Evolutionary conservation across 2,113 vertebrate species (phyloP).

Genomic region (Oncorhynchus mykiss): DNA sequence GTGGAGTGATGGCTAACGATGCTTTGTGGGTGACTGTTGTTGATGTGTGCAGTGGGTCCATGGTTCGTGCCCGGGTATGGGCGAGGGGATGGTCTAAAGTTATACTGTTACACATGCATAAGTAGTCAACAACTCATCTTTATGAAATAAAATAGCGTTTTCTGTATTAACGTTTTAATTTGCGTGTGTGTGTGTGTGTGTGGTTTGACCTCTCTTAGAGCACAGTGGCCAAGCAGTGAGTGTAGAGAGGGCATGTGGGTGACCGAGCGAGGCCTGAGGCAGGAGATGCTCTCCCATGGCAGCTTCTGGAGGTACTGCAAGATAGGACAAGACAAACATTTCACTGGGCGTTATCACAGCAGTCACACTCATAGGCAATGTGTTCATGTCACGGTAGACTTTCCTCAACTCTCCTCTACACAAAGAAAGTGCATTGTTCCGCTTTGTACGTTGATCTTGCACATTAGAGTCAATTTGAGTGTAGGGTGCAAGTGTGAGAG

Average conservation of each 20-base stretch:
- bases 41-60: no score
- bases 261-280: conserved; percentile 71
- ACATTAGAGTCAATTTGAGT: not conserved
- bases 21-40: no score
- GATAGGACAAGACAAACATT: not conserved
- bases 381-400: no score
- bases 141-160: not conserved
- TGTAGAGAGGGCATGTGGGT: conserved; percentile 86
- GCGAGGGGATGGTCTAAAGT: no score
- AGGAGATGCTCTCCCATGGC: conserved; percentile 86
- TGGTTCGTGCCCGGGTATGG: no score
- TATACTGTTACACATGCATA: no score
- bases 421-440: no score
- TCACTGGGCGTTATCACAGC: not conserved
- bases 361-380: not conserved
- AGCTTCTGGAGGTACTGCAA: conserved; percentile 86
- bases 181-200: not conserved
- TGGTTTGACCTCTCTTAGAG: conserved; percentile 74
- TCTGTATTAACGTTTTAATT: not conserved
- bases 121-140: not conserved
- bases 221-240: conserved; percentile 80
- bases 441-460: not conserved
- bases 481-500: conserved; percentile 49
- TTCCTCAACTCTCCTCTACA: not conserved
- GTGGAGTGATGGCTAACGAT: no score